Evolutionary conservation across 2,113 vertebrate species (phyloP).

Genomic region (Phalacrocorax brasilianus): DNA sequence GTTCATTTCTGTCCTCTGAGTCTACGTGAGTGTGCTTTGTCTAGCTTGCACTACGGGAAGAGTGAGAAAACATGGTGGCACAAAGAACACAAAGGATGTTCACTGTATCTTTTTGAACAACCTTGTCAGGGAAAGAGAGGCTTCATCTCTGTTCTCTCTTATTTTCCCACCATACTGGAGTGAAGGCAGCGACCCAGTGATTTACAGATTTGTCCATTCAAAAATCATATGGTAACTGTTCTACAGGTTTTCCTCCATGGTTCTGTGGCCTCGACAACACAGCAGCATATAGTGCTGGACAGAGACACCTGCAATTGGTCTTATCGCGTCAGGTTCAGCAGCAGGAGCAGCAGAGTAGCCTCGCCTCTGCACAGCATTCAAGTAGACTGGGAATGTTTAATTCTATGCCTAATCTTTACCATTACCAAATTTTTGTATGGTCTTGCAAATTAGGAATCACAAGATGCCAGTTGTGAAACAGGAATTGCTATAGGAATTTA

Average conservation of each 20-base stretch:
- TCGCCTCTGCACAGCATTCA: neutral
- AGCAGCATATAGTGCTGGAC: neutral
- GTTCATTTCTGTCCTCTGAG: neutral
- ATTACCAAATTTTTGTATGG: neutral
- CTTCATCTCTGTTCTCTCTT: neutral
- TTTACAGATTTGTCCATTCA: neutral
- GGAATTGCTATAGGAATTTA: neutral
- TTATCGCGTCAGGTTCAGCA: neutral
- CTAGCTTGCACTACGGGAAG: neutral
- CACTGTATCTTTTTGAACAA: neutral
- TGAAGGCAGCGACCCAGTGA: neutral
- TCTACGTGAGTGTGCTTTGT: neutral
- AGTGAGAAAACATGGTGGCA: neutral
- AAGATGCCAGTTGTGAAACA: neutral
- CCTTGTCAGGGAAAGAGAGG: neutral
- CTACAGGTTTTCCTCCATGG: neutral
- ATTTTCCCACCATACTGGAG: neutral
- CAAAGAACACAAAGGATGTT: conserved; percentile 13
- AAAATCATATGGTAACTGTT: neutral
- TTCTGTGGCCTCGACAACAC: neutral
- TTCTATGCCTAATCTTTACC: neutral
- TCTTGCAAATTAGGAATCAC: neutral
- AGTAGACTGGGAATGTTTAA: neutral
- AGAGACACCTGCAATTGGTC: neutral
- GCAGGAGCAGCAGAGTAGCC: neutral